A percentile compares a stretch with the other conserved stretches of the same genome.
phyloP scores from a whole-genome alignment of 2,113 vertebrate genomes.

The Chunga burmeisteri region DNA sequence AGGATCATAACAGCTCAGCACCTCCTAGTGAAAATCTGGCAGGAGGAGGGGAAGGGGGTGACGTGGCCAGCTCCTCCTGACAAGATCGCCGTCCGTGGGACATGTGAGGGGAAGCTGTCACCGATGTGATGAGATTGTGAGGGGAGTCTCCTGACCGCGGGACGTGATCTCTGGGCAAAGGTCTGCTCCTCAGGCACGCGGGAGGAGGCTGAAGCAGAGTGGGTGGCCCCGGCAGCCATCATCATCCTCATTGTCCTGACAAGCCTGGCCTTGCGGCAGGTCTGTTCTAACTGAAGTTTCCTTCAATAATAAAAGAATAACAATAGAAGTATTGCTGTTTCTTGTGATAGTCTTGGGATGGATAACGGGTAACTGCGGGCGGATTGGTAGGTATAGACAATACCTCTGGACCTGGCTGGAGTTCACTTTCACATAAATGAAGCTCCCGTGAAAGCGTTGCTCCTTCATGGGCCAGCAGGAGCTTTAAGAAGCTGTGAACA shows the following conservation, averaged over 20 bases:
- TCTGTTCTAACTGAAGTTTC: not conserved
- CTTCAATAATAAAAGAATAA: not conserved
- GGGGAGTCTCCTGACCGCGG: not conserved
- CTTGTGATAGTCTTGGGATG: not conserved
- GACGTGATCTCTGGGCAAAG: not conserved
- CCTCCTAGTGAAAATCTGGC: not conserved
- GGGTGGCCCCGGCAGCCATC: not conserved
- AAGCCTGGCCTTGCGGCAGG: too few species aligned
- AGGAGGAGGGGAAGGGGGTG: not conserved
- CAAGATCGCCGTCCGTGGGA: not conserved
- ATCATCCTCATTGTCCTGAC: not conserved
- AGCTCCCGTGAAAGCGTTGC: not conserved
- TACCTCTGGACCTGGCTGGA: not conserved
- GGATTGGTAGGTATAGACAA: not conserved
- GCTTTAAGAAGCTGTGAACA: not conserved
- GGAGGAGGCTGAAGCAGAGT: not conserved
- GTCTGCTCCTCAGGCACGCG: not conserved
- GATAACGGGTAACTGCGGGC: too few species aligned
- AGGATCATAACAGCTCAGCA: too few species aligned
- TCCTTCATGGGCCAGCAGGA: not conserved
- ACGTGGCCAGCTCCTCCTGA: not conserved
- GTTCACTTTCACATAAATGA: not conserved
- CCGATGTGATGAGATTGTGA: not conserved
- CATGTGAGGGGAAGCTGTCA: not conserved
- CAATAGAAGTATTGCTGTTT: not conserved